phyloP scores from a whole-genome alignment of 2,113 vertebrate species.

The Okapia johnstoni region DNA sequence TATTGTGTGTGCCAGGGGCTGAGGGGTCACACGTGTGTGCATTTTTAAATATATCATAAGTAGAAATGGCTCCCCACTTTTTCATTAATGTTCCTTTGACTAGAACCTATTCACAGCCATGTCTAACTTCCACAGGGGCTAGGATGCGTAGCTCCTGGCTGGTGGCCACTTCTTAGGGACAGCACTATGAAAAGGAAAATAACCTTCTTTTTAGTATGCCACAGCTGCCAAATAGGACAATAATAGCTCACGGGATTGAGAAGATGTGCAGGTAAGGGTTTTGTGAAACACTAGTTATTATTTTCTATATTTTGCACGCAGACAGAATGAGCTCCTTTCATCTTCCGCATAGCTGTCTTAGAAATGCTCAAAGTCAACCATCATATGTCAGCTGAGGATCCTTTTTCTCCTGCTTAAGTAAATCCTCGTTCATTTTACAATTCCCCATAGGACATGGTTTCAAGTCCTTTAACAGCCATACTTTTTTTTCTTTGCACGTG shows the following conservation, averaged over 20 bases:
- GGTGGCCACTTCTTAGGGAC: background rate
- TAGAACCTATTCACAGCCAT: background rate
- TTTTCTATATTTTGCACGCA: background rate
- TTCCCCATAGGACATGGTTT: background rate
- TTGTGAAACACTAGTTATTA: background rate
- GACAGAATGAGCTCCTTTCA: background rate
- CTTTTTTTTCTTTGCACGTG: background rate
- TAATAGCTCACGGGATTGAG: background rate
- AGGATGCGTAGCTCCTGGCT: background rate
- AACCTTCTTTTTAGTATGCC: background rate
- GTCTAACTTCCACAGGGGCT: background rate
- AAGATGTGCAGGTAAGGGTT: background rate
- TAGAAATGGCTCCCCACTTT: background rate
- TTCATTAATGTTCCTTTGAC: background rate
- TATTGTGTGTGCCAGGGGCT: background rate
- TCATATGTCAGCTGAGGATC: background rate
- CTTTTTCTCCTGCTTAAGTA: background rate
- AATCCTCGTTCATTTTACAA: background rate
- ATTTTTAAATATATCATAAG: background rate
- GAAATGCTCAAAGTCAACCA: background rate
- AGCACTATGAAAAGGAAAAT: background rate
- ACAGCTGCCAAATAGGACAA: background rate
- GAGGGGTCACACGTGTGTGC: background rate
- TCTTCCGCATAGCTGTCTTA: background rate
- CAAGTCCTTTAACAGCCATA: background rate